Conservation (phyloP, 2,888 invertebrate species). For the Lapara coniferarum region DNA sequence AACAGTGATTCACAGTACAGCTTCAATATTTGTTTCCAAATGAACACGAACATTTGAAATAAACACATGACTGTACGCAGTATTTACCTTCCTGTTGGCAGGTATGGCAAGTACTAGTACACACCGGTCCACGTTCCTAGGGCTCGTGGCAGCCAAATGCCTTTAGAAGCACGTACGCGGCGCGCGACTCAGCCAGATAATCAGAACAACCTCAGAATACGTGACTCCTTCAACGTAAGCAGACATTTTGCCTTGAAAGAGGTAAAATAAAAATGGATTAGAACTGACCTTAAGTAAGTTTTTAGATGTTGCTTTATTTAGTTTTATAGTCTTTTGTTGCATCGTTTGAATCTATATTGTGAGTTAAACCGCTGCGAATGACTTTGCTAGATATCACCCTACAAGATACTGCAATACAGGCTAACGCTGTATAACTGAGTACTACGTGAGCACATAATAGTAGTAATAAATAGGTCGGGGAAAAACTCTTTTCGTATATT, state of each 20-base stretch:
- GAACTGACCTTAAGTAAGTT: not conserved
- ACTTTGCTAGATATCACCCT: no score
- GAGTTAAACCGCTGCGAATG: not conserved
- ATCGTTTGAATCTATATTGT: not conserved
- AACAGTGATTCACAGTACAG: no score
- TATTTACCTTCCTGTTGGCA: slow-evolving; percentile 11
- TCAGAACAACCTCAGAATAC: slow-evolving; percentile 30
- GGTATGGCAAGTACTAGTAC: slow-evolving; percentile 31
- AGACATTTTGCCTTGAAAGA: slow-evolving; percentile 3
- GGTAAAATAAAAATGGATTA: not conserved
- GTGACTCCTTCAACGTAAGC: slow-evolving; percentile 30
- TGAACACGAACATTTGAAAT: not conserved
- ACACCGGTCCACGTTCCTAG: slow-evolving; percentile 33
- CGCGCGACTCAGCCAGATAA: slow-evolving; percentile 12
- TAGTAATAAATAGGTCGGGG: no score
- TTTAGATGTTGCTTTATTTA: not conserved
- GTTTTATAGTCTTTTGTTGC: not conserved
- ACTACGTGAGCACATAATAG: no score
- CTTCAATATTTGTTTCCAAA: not conserved
- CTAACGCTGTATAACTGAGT: no score
- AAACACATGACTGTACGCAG: no score
- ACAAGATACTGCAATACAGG: no score
- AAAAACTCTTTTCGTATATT: no score
- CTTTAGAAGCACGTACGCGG: slow-evolving; percentile 28
- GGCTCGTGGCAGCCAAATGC: slow-evolving; percentile 30